phyloP scores from a whole-genome alignment of 2,888 invertebrate species.

The Ochropleura leucogaster region DNA sequence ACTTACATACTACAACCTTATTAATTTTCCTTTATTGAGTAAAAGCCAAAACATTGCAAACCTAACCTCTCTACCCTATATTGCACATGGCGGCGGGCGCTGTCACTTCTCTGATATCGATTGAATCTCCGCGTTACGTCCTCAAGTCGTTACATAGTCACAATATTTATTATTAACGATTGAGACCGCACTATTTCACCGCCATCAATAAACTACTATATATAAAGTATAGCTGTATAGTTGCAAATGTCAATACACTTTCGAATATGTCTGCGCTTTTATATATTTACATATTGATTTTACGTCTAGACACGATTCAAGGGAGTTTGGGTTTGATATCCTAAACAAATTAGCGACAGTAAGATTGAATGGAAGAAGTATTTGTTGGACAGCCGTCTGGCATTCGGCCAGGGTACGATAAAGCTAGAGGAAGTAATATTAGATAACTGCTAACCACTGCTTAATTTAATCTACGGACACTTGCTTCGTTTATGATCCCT shows the following conservation, averaged over 20 bases:
- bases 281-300: conserved; percentile 60
- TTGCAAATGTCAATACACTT: conserved; percentile 60
- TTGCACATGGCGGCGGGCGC: conserved; percentile 52
- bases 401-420: conserved; percentile 41
- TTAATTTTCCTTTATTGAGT: conserved; percentile 6
- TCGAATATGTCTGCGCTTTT: conserved; percentile 52
- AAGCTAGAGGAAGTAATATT: conserved; percentile 48
- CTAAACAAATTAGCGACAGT: conserved; percentile 52
- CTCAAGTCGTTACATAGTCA: conserved; percentile 24
- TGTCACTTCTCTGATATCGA: conserved; percentile 42
- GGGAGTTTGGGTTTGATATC: conserved; percentile 50
- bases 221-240: background rate
- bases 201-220: conserved; percentile 15
- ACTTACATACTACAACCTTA: background rate
- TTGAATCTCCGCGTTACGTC: conserved; percentile 37
- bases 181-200: conserved; percentile 9
- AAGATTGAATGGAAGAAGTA: conserved; percentile 51
- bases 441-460: conserved; percentile 36
- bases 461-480: conserved; percentile 40
- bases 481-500: conserved; percentile 5
- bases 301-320: conserved; percentile 56
- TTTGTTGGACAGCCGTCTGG: conserved; percentile 54
- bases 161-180: conserved; percentile 42
- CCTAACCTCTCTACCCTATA: conserved; percentile 45
- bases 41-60: conserved; percentile 27